A percentile compares a stretch with the other conserved stretches of the same genome.
phyloP scores from a whole-genome alignment of 2,113 vertebrate genomes.

The Cryptomyrus ogoouensis region DNA sequence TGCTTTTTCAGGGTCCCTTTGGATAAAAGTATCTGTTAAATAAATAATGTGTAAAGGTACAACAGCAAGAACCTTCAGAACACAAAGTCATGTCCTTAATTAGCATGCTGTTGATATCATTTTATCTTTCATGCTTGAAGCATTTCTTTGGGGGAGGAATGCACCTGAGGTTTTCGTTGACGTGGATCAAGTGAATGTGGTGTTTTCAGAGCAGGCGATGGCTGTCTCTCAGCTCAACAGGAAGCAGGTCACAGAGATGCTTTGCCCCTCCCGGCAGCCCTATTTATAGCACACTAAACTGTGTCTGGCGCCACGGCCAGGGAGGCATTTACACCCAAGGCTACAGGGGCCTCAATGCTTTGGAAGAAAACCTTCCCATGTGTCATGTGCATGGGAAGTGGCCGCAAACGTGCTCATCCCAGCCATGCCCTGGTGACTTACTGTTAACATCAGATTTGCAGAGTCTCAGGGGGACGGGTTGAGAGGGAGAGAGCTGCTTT shows the following conservation, averaged over 20 bases:
- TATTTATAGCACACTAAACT: slow-evolving; percentile 5
- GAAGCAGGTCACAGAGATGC: slow-evolving; percentile 2
- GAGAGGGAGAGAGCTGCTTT: background rate
- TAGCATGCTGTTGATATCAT: background rate
- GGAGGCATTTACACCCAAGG: background rate
- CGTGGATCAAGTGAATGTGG: background rate
- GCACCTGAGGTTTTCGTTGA: background rate
- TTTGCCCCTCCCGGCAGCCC: background rate
- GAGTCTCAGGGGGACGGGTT: background rate
- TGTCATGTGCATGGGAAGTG: background rate
- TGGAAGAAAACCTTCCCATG: background rate
- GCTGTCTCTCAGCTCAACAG: background rate
- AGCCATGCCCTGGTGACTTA: background rate
- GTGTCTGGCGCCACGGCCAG: background rate
- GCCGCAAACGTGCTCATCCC: background rate
- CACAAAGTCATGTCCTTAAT: background rate
- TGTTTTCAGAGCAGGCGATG: background rate
- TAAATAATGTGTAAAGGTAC: background rate
- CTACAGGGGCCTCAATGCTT: background rate
- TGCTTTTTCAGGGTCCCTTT: background rate
- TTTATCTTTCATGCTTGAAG: background rate
- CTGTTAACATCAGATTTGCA: background rate
- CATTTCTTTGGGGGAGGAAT: background rate
- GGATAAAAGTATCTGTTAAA: background rate
- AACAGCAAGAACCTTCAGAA: background rate